Evolutionary conservation across 2,113 vertebrate species (phyloP).

Genomic region (Sakesphorus luctuosus): DNA sequence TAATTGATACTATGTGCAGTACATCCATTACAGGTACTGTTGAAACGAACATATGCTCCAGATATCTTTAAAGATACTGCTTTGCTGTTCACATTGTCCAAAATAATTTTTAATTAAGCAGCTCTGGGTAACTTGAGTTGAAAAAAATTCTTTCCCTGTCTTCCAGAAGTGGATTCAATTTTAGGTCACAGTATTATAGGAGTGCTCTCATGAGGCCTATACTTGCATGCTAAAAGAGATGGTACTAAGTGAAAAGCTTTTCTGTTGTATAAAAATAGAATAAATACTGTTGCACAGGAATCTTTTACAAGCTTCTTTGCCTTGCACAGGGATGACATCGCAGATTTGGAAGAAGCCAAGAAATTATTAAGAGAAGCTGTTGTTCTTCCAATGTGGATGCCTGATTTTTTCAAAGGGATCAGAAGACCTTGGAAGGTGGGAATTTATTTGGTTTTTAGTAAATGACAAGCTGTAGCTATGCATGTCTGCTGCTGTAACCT

Average conservation of each 20-base stretch:
- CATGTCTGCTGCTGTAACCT: neutral
- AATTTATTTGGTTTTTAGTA: neutral
- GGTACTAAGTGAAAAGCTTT: neutral
- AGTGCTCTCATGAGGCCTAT: conserved; percentile 4
- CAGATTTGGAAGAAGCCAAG: conserved; percentile 85
- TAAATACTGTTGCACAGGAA: neutral
- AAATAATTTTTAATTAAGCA: conserved; percentile 59
- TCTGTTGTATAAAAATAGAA: neutral
- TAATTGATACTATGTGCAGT: neutral
- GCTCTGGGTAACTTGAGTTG: conserved; percentile 1
- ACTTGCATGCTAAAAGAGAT: neutral
- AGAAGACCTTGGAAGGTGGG: conserved; percentile 85
- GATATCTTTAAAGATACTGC: conserved; percentile 4
- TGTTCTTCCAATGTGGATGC: conserved; percentile 88
- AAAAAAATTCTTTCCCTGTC: neutral
- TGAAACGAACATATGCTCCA: neutral
- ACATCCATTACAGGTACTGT: neutral
- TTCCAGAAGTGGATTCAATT: conserved; percentile 31
- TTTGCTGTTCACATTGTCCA: conserved; percentile 25
- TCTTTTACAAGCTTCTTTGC: conserved; percentile 7
- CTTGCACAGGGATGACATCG: conserved; percentile 82
- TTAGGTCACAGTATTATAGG: conserved; percentile 17
- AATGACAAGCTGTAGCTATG: neutral
- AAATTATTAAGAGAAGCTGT: conserved; percentile 84
- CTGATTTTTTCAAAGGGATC: conserved; percentile 87